Base-by-base conservation (phyloP, 2,888 invertebrate species). In the Apamea sordens region DNA sequence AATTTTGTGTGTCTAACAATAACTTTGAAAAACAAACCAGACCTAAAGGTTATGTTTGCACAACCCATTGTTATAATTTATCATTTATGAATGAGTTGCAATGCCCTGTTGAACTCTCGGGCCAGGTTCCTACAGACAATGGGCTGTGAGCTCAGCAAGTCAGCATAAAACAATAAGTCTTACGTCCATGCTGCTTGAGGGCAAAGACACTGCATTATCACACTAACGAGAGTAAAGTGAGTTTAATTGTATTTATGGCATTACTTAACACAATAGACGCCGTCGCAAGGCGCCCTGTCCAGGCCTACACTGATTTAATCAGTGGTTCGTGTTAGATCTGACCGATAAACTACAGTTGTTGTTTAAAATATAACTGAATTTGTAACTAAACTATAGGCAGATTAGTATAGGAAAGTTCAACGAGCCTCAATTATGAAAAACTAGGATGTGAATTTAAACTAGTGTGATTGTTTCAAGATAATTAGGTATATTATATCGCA, bases 201-300 rank as follows among this genome's bases (percentile, higher is more conserved):
- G 95, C 96, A 96, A 95, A 96, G 95, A 95, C 95, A 93, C 92
- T 88, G 89, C 92, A 94, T 95, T 95, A 96, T 94, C 93, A 92
- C 92, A 89, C 92, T 96, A 96, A 96, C 95, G 94, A 96, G 96
- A 95, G 92, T 92, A 96, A 80, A 96, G 95, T 96, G 95, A 95
- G 92, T 96, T 96, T 96, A 96, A 96, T 96, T 96, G 95, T 95
- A 92, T 95, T 95, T 96, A 95, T 95, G 93, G 94, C 93, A 92
- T 94, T 94, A 94, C 93, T 93, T 93, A 93, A 94, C 92, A 93
- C 94, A 95, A 94, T 93, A 93, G 94, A 92, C 88, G 89, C 88
- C 89, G 92, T 90, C 91, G 32, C 44, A 74, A 56, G 56, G 44
- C 50, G 89, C 87, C 89, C 89, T 76, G 89, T 86, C 87, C 87